Percentiles rank a stretch among this genome's conserved stretches.
Conservation (phyloP, 1,140 invertebrate genomes). For the Drosophila pseudoananassae region DNA sequence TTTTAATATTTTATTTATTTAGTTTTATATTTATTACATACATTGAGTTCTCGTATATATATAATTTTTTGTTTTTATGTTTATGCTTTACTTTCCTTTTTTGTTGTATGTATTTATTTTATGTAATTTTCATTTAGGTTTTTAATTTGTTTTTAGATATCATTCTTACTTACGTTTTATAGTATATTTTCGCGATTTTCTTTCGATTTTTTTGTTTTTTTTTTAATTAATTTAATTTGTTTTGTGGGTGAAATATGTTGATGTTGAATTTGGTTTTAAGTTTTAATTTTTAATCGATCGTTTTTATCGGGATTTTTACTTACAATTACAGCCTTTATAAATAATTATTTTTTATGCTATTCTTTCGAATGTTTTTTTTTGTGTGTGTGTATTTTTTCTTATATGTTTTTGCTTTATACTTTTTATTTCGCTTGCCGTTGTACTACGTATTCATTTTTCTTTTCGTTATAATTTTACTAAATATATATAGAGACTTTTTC, state of each 20-base stretch:
- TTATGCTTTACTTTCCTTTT: slow-evolving; percentile 45
- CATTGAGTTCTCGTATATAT: slow-evolving; percentile 80
- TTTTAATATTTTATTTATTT: slow-evolving; percentile 78
- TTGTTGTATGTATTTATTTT: slow-evolving; percentile 54
- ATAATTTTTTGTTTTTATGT: slow-evolving; percentile 54
- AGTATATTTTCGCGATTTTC: slow-evolving; percentile 55
- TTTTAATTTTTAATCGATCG: slow-evolving; percentile 39
- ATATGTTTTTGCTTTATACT: slow-evolving; percentile 77
- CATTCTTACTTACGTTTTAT: slow-evolving; percentile 76
- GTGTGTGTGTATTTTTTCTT: slow-evolving; percentile 17
- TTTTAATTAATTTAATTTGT: slow-evolving; percentile 75
- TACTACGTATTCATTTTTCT: slow-evolving; percentile 74
- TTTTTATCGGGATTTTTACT: slow-evolving; percentile 71
- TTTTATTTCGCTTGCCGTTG: slow-evolving; percentile 78
- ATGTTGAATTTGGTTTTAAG: slow-evolving; percentile 52
- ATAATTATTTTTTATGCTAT: slow-evolving; percentile 75
- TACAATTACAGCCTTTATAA: slow-evolving; percentile 84
- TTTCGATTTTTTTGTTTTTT: slow-evolving; percentile 26
- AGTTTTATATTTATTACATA: slow-evolving; percentile 82
- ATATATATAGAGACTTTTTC: slow-evolving; percentile 67
- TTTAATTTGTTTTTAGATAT: slow-evolving; percentile 79
- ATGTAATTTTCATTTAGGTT: slow-evolving; percentile 60
- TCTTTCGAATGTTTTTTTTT: slow-evolving; percentile 24
- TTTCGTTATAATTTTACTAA: slow-evolving; percentile 77
- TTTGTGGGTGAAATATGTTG: slow-evolving; percentile 78